phyloP scores from a whole-genome alignment of 2,888 invertebrate species.

The Standfussiana lucernea region DNA sequence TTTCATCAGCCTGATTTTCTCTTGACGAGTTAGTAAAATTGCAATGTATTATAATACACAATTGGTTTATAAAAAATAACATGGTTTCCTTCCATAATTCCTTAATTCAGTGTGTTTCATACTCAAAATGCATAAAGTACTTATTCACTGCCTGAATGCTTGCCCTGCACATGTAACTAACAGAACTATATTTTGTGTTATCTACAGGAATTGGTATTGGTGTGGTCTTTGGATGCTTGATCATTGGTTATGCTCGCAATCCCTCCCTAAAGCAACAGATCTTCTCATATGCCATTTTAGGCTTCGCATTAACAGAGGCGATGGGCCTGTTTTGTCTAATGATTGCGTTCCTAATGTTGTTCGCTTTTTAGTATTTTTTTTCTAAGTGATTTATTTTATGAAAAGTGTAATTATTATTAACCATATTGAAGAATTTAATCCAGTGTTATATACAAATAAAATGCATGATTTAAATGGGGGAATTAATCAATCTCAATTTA shows the following conservation, averaged over 20 bases:
- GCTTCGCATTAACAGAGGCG: slow-evolving; percentile 99
- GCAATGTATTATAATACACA: neutral
- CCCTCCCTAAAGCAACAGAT: slow-evolving; percentile 99
- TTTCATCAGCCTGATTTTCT: neutral
- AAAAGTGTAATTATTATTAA: slow-evolving; percentile 77
- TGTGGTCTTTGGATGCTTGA: slow-evolving; percentile 98
- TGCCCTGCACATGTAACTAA: slow-evolving; percentile 49
- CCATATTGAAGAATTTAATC: slow-evolving; percentile 53
- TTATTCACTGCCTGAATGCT: slow-evolving; percentile 35
- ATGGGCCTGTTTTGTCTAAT: slow-evolving; percentile 99
- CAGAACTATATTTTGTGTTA: slow-evolving; percentile 67
- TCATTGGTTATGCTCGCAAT: slow-evolving; percentile 98
- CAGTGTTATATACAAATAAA: slow-evolving; percentile 13
- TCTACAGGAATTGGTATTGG: slow-evolving; percentile 96
- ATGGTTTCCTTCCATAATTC: slow-evolving; percentile 37
- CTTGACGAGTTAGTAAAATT: neutral
- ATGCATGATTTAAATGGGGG: slow-evolving; percentile 18
- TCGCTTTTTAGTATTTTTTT: slow-evolving; percentile 94
- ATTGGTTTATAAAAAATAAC: neutral
- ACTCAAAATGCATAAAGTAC: slow-evolving; percentile 14
- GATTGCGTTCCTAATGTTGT: slow-evolving; percentile 99
- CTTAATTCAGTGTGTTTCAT: slow-evolving; percentile 19
- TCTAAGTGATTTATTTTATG: slow-evolving; percentile 69
- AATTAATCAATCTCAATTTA: slow-evolving; percentile 7
- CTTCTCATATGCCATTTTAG: slow-evolving; percentile 99